Conservation (phyloP, 92 coral and sea anemone genomes). For the Umimayanthus chanpuru region DNA sequence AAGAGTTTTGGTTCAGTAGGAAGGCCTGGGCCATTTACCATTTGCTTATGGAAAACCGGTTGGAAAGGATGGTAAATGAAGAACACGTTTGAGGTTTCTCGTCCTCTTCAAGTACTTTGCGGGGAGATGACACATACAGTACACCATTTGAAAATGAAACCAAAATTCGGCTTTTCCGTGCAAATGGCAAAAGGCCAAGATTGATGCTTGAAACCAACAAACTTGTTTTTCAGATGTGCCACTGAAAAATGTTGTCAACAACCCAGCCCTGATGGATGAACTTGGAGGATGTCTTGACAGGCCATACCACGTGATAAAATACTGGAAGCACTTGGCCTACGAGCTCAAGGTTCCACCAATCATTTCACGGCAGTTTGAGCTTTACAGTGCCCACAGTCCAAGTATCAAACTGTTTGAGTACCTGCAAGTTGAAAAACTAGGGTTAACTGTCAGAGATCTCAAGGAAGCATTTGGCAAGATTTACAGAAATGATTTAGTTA, state of each 20-base stretch:
- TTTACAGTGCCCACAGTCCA: neutral
- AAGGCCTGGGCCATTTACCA: no score
- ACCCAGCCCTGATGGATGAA: constrained; percentile 20
- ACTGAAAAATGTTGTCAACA: neutral
- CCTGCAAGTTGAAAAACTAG: neutral
- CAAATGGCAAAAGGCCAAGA: neutral
- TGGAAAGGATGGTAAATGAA: no score
- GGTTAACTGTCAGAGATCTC: neutral
- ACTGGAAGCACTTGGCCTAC: constrained; percentile 11
- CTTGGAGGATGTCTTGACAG: constrained; percentile 11
- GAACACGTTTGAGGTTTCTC: no score
- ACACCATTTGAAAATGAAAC: no score
- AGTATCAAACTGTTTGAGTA: constrained; percentile 7
- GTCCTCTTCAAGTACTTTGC: no score
- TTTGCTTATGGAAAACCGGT: no score
- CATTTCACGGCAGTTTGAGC: neutral
- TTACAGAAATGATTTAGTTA: neutral
- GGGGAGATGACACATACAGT: no score
- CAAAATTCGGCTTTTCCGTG: no score
- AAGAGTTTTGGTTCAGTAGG: no score
- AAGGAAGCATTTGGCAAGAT: neutral
- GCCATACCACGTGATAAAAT: neutral
- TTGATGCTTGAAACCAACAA: neutral
- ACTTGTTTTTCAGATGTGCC: constrained; percentile 1
- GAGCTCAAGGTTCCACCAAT: neutral